These are phyloP conservation scores for Diaprepes abbreviatus DNA, from an alignment of 2,888 invertebrate genomes.

Conservation along the genomic window DNA sequence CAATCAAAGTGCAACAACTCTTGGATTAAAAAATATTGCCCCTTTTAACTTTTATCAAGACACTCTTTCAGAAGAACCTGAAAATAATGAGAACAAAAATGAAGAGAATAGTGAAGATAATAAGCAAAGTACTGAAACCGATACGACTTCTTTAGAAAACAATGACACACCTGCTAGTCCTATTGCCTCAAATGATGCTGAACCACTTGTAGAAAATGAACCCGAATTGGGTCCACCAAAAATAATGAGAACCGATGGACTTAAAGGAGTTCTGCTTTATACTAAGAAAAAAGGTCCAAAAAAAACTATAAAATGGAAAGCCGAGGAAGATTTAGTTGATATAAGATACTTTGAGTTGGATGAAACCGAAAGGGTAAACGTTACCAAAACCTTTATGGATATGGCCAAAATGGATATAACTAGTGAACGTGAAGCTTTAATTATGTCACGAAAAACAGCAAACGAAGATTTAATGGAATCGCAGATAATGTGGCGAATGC, in stretches of 20 bases:
- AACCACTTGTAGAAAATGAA: conserved; percentile 60
- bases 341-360: conserved; percentile 94
- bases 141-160: conserved; percentile 58
- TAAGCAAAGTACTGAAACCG: conserved; percentile 56
- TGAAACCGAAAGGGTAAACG: conserved; percentile 96
- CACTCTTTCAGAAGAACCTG: conserved; percentile 73
- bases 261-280: conserved; percentile 82
- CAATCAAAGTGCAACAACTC: conserved; percentile 56
- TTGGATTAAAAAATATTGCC: conserved; percentile 69
- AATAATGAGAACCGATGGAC: conserved; percentile 62
- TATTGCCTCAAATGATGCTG: conserved; percentile 61
- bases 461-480: conserved; percentile 87
- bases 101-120: conserved; percentile 54
- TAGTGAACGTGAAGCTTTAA: conserved; percentile 87
- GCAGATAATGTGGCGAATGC: conserved; percentile 81
- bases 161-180: conserved; percentile 49
- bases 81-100: conserved; percentile 61
- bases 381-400: conserved; percentile 90
- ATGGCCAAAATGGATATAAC: conserved; percentile 92
- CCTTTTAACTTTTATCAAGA: conserved; percentile 91
- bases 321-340: conserved; percentile 84
- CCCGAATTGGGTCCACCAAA: conserved; percentile 52
- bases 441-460: conserved; percentile 81
- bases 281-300: conserved; percentile 84
- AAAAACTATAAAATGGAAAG: conserved; percentile 82